These are phyloP conservation scores for Charanyca ferruginea DNA, from an alignment of 2,888 invertebrate species.

Conservation along the genomic window DNA sequence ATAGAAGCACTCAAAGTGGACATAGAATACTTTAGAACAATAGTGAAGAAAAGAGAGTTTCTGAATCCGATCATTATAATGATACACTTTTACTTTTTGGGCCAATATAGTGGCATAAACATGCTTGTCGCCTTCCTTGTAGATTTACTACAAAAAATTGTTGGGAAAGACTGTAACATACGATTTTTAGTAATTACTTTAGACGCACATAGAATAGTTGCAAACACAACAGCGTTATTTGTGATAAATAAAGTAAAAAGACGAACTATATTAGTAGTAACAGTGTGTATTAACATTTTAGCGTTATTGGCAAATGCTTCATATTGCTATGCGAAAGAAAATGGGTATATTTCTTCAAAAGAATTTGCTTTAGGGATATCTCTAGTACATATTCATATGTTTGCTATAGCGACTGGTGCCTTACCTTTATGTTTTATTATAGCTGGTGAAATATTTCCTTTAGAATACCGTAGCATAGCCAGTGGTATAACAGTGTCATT, in stretches of 20 bases:
- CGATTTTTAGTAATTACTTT: conserved; percentile 78
- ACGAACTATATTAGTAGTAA: conserved; percentile 76
- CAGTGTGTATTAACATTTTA: conserved; percentile 73
- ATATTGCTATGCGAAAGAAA: conserved; percentile 74
- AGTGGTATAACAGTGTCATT: conserved; percentile 80
- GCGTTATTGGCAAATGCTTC: conserved; percentile 74
- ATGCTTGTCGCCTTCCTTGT: conserved; percentile 77
- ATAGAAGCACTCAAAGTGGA: conserved; percentile 66
- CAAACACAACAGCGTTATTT: conserved; percentile 77
- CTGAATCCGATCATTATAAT: conserved; percentile 80
- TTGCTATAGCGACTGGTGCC: conserved; percentile 90
- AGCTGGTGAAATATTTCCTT: conserved; percentile 93
- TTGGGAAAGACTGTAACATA: conserved; percentile 72
- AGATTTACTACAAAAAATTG: conserved; percentile 77
- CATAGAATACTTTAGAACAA: conserved; percentile 68
- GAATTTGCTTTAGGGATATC: conserved; percentile 74
- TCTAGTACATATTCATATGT: conserved; percentile 84
- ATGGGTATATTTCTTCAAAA: conserved; percentile 68
- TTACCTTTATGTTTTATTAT: conserved; percentile 93
- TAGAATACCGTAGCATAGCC: conserved; percentile 91
- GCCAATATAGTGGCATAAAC: conserved; percentile 81
- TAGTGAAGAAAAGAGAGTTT: conserved; percentile 77
- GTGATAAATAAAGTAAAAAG: conserved; percentile 82
- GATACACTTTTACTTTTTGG: conserved; percentile 78
- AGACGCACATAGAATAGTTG: conserved; percentile 80